Base-by-base conservation (phyloP, 1,140 invertebrate genomes). In the Pseudomyrmex dendroicus region DNA sequence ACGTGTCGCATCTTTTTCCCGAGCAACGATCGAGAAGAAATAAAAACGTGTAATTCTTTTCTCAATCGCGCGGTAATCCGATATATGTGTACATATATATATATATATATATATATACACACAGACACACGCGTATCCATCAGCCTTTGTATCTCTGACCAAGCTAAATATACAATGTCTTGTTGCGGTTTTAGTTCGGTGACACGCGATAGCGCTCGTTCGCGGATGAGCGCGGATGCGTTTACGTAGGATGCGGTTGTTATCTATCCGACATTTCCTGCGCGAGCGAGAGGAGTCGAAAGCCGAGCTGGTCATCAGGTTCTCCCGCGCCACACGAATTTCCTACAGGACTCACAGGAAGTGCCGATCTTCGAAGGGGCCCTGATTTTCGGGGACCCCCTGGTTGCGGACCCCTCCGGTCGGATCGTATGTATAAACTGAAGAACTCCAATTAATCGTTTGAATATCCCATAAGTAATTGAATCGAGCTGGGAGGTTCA, bases 201-300 rank as follows among this genome's bases (percentile, higher is more conserved):
- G 86, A 87, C 82, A 87, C 68, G 78, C 67, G 86, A 88, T 87
- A 88, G 48, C 22, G 10, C 56, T 67, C 9, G 35, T 35, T 35
- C 35, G 35, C 35, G 48, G 52, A 35, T 52, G 22, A 50, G 7
- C 44, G 72, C 73, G 80, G 85, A 86, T 87, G 82, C 44, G 13
- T 63, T 68, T 5, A 73, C 73, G 85, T 86, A 78, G 80, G 59
- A 25, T 84, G 86, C 17, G 46, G 63, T 84, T 73, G 80, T 77
- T 87, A 87, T 87, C 86, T 84, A 44, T 68, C 25, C 22, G 15
- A 46, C 67, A 83, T 59, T 87, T 87, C 86, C 86, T 73, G 62
- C 15, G 50, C 15, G 52, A 13, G 13, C 20, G 63, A 78, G 15
- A 35, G 35, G 35, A 56, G 17, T 70, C 66, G 20, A 80, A 70